These are phyloP conservation scores for Eumaeus atala DNA, from an alignment of 1,140 invertebrate species.

Conservation along the genomic window DNA sequence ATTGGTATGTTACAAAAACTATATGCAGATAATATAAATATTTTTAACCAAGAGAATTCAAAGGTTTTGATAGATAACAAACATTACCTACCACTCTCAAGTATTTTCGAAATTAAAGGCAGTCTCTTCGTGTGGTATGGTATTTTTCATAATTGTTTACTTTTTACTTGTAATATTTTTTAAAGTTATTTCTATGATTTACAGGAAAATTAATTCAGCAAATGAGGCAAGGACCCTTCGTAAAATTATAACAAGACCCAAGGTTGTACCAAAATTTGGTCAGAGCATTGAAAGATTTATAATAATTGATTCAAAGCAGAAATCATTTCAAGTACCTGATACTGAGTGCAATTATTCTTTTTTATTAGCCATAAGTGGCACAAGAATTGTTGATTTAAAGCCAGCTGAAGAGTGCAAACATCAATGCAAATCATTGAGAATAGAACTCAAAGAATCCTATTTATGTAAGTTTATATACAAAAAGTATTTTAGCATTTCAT, in stretches of 20 bases:
- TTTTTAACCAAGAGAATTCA: constrained; percentile 74
- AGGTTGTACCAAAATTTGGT: constrained; percentile 76
- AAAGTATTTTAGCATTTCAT: too few species aligned
- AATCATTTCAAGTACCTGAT: constrained; percentile 78
- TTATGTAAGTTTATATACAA: constrained; percentile 78
- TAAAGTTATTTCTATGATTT: constrained; percentile 17
- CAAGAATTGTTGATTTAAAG: constrained; percentile 77
- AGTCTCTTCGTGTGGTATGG: constrained; percentile 45
- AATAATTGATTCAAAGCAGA: constrained; percentile 78
- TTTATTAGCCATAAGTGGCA: constrained; percentile 79
- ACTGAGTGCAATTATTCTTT: constrained; percentile 86
- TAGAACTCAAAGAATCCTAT: constrained; percentile 79
- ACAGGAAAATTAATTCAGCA: constrained; percentile 83
- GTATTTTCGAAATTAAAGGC: constrained; percentile 39
- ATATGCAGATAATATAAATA: constrained; percentile 38
- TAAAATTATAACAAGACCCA: constrained; percentile 79
- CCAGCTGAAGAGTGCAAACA: constrained; percentile 80
- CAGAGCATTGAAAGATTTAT: constrained; percentile 83
- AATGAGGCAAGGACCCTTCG: constrained; percentile 78
- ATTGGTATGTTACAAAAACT: constrained; percentile 36
- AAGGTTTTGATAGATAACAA: constrained; percentile 74
- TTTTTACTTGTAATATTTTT: not conserved
- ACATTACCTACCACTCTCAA: constrained; percentile 37
- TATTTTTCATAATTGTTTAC: not conserved
- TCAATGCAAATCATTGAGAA: constrained; percentile 78